Base-by-base conservation (phyloP, 2,888 invertebrate species). In the Ophioninae sp. region DNA sequence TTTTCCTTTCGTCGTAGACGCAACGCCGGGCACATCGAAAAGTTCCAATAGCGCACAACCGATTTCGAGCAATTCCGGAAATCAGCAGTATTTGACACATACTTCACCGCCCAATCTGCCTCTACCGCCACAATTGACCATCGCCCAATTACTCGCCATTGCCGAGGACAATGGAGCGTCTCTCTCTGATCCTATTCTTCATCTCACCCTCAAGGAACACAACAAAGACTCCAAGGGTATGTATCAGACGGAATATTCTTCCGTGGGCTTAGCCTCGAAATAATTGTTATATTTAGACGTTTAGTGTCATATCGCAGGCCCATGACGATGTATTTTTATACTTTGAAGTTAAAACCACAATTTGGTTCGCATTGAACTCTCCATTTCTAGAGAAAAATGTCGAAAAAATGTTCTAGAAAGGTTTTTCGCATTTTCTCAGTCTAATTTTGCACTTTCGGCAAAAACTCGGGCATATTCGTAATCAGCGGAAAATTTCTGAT, bases 131-230 rank as follows among this genome's bases (percentile, higher is more conserved):
- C 94, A 95, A 84, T 92, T 95, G 69, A 95, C 94, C 2, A 93
- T 95, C 79, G 94, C 95, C 6, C 95, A 95, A 91, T 92, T 95
- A 59, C 90, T 95, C 64, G 94, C 94, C 0, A 93, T 94, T 8
- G 91, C 95, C n/a, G 93, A 94, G 73, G 93, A 93, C 77, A 93
- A 93, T 63, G 94, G 94, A 0, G 89, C 93, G 67, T 94, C 94
- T 0, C 87, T 94, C 0, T 94, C 94, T 6, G 93, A 94, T 59
- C 94, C 95, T 2, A 94, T 94, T 84, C 89, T 94, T 73, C 91
- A 93, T 82, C 86, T 93, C 30, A 89, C 88, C 2, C 83, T 93
- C 13, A 89, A 89, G 23, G 92, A 92, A 81, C 88, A 90, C 56
- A 93, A 85, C 61, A 92, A 91, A 87, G 92, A 92, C 61, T 87